Conservation (phyloP, 1,140 invertebrate genomes). For the Drosophila bipectinata region DNA sequence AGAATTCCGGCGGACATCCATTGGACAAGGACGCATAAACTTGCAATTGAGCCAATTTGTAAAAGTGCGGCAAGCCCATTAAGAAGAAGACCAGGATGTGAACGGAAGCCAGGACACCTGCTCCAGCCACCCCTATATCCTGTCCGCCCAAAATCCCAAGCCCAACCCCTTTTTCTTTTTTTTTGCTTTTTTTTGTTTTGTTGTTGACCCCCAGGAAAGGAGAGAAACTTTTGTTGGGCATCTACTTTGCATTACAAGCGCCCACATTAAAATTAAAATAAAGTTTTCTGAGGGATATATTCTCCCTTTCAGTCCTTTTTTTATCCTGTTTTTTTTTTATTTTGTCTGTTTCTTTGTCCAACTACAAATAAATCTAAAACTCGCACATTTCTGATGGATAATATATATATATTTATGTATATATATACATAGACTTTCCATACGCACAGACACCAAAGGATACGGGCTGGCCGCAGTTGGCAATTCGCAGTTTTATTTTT, state of each 20-base stretch:
- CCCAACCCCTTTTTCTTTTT: constrained; percentile 23
- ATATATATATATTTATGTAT: too few relatives aligned
- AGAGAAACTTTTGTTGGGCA: constrained; percentile 38
- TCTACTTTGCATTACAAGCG: constrained; percentile 76
- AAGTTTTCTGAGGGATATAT: constrained; percentile 50
- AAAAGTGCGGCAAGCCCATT: constrained; percentile 80
- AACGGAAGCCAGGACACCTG: constrained; percentile 33
- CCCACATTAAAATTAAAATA: constrained; percentile 80
- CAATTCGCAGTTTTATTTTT: constrained; percentile 76
- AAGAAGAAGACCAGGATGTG: constrained; percentile 42
- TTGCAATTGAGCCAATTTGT: constrained; percentile 83
- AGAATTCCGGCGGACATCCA: constrained; percentile 15
- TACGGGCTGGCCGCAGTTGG: constrained; percentile 72
- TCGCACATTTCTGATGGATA: constrained; percentile 76
- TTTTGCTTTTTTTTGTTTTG: constrained; percentile 10
- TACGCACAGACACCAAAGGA: constrained; percentile 38
- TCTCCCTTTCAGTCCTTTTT: constrained; percentile 30
- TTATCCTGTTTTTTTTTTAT: neutral
- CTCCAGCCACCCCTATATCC: constrained; percentile 17
- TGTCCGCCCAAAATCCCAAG: constrained; percentile 2
- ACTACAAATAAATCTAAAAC: constrained; percentile 81
- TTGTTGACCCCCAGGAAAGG: neutral
- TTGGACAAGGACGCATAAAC: constrained; percentile 63
- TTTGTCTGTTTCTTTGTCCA: constrained; percentile 24
- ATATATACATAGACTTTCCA: neutral